phyloP scores from a whole-genome alignment of 2,888 invertebrate species.

The Drosophila prolongata region DNA sequence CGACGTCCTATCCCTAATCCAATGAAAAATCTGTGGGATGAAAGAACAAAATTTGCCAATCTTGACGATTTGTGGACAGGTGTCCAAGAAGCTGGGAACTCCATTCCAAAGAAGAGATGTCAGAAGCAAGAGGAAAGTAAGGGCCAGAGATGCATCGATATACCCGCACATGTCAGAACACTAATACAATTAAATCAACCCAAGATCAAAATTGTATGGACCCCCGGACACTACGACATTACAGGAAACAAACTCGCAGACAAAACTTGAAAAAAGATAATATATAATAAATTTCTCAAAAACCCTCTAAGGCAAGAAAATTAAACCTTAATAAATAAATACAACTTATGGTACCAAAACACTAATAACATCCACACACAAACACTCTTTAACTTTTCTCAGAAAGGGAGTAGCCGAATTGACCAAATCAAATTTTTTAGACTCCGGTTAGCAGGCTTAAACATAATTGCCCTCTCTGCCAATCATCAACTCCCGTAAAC shows the following conservation, averaged over 20 bases:
- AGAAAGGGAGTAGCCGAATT: neutral
- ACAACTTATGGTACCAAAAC: conserved; percentile 3
- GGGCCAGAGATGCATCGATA: too few species aligned
- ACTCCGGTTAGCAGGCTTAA: neutral
- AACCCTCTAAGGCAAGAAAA: neutral
- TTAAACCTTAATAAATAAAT: neutral
- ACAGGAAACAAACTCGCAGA: conserved; percentile 4
- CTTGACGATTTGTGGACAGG: too few species aligned
- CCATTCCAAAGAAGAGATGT: too few species aligned
- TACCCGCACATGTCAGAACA: neutral
- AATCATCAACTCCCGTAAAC: neutral
- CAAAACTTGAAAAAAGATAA: neutral
- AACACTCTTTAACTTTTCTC: neutral
- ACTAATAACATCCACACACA: conserved; percentile 2
- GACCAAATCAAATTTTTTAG: neutral
- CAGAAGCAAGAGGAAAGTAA: too few species aligned
- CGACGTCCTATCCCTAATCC: too few species aligned
- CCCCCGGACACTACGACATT: neutral
- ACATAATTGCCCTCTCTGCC: conserved; percentile 1
- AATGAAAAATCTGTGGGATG: too few species aligned
- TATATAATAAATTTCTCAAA: conserved; percentile 2
- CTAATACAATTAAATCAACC: neutral
- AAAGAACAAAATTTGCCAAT: too few species aligned
- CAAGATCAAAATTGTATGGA: neutral
- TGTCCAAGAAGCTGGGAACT: too few species aligned